Evolutionary conservation across 2,113 vertebrate genomes (phyloP), one percentile per base, ranked within the genome.

Genomic region (Pteronura brasiliensis): DNA sequence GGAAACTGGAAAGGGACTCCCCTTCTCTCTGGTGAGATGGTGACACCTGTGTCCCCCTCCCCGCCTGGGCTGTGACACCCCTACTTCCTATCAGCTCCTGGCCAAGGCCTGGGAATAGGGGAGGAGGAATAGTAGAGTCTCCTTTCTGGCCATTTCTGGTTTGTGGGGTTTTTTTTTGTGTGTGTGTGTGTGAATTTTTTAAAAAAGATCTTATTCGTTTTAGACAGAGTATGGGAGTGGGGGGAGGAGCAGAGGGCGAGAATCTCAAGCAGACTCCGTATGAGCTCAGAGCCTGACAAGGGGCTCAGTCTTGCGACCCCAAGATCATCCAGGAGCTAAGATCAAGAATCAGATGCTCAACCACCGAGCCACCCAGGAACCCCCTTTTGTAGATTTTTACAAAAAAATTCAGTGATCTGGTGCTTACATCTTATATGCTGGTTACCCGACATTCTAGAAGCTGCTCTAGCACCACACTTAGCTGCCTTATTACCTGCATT

Each of bases 51-150:
- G 15, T 23, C 34, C 6, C 63, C 63, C 14, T 2, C n/a, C 39
- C 36, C 2, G 3, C 13, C 10, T 17, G 65, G 8, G 36, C 6
- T n/a, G 0, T 23, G 65, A 39, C 1, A 2, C 17, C 71, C 55
- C 11, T 31, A 6, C 34, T 67, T 55, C 25, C 8, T 36, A 17
- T 27, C 85, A 34, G 7, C 65, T 72, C 20, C 49, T 29, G 65
- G 6, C 9, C 39, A 3, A 31, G 85, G 27, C 34, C 23, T 39
- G 34, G 52, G 31, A 49, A 1, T 0, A 31, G 6, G 65, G 34
- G 36, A 13, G 15, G 20, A 77, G 9, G 39, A 63, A 21, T 4
- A 44, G 59, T 3, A 55, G 29, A 23, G 21, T 55, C 36, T 77
- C 29, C 36, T 79, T 74, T 49, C 61, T 65, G 44, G 44, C 59